phyloP scores from a whole-genome alignment of 2,797 vertebrate species.

The Lepilemur ruficaudatus region DNA sequence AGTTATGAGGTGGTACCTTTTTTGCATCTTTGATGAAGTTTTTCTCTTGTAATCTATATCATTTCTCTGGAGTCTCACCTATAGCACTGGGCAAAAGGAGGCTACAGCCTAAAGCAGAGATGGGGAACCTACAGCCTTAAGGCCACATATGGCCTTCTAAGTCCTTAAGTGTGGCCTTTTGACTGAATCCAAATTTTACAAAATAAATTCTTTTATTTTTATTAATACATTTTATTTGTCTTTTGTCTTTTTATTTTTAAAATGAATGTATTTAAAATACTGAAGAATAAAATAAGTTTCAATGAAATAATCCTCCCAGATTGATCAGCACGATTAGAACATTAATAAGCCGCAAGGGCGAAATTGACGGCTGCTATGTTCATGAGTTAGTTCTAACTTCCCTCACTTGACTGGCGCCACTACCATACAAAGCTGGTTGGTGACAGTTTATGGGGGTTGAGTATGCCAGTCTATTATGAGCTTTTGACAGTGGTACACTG shows the following conservation, averaged over 20 bases:
- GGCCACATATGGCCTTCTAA: too few species aligned
- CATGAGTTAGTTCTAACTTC: background rate
- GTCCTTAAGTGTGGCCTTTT: background rate
- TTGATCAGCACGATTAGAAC: background rate
- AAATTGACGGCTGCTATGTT: background rate
- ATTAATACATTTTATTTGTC: background rate
- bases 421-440: background rate
- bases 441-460: background rate
- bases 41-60: background rate
- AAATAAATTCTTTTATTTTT: background rate
- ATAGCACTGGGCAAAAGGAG: background rate
- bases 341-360: background rate
- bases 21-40: slow-evolving; percentile 2
- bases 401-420: background rate
- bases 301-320: background rate
- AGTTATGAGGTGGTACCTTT: background rate
- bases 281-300: background rate
- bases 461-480: background rate
- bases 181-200: background rate
- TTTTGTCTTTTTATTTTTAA: background rate
- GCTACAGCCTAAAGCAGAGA: background rate
- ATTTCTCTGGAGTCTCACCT: slow-evolving; percentile 3
- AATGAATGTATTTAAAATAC: background rate
- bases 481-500: background rate
- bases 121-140: background rate